phyloP scores from a whole-genome alignment of 1,140 invertebrate species.

The Penaeus vannamei region DNA sequence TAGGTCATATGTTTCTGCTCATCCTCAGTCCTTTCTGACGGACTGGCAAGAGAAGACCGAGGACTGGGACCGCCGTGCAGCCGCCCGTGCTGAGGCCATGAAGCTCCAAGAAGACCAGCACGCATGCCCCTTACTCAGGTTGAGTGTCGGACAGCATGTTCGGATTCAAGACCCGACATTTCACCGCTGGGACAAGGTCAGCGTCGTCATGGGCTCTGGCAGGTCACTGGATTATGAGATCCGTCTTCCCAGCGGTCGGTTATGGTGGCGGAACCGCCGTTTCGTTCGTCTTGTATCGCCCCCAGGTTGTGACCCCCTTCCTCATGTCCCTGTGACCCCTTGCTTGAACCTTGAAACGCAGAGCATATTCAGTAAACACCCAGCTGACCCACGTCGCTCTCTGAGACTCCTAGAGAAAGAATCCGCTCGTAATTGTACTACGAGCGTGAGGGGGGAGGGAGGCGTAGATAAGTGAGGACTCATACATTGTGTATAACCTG shows the following conservation, averaged over 20 bases:
- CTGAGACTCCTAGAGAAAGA: no score
- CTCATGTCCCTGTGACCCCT: no score
- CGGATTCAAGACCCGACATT: neutral
- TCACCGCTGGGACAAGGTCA: neutral
- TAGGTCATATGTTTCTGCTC: neutral
- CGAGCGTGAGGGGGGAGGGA: no score
- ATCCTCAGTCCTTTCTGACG: neutral
- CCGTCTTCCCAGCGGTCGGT: no score
- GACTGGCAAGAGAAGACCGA: neutral
- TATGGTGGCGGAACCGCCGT: neutral
- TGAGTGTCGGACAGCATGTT: neutral
- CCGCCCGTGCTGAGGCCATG: neutral
- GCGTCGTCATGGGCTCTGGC: conserved; percentile 1
- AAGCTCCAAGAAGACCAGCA: neutral
- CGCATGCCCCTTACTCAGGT: neutral
- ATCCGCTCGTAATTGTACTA: no score
- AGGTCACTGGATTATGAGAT: no score
- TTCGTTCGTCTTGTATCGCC: neutral
- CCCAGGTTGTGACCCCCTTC: neutral
- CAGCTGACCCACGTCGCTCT: no score
- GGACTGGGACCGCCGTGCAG: neutral
- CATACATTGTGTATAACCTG: no score
- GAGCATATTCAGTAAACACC: no score
- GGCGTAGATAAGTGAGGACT: no score
- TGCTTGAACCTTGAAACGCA: no score